Conservation (phyloP, 2,113 vertebrate genomes). For the Chaetorhynchus papuensis region DNA sequence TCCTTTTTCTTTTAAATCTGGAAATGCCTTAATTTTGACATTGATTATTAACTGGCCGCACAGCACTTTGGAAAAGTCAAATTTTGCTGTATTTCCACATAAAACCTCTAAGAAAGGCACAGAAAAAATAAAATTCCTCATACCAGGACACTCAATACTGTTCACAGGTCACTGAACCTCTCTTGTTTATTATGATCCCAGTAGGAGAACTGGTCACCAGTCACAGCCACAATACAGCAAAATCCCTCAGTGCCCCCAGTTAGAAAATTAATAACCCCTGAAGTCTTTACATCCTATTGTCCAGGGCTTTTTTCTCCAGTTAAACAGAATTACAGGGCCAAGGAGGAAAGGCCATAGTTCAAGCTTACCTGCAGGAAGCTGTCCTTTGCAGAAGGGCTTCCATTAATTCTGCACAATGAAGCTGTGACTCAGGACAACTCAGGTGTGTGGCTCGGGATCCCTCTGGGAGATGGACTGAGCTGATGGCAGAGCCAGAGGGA, state of each 20-base stretch:
- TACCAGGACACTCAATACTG: background rate
- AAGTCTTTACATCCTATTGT: background rate
- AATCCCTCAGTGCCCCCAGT: background rate
- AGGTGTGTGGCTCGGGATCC: background rate
- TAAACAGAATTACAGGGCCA: background rate
- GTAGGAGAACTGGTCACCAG: background rate
- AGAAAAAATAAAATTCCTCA: background rate
- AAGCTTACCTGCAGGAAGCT: background rate
- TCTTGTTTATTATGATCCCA: background rate
- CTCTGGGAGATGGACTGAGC: background rate
- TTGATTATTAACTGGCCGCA: background rate
- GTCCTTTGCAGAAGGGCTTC: background rate
- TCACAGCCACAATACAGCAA: background rate
- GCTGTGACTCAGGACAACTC: background rate
- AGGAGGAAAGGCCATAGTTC: background rate
- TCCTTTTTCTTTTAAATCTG: background rate
- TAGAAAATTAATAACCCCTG: background rate
- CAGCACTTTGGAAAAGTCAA: background rate
- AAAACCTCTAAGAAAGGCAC: slow-evolving; percentile 8
- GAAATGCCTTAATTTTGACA: background rate
- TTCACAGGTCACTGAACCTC: background rate
- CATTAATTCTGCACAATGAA: background rate
- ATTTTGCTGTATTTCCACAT: background rate
- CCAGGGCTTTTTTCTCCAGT: background rate
- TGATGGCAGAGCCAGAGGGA: background rate